These are phyloP conservation scores for Eristalis arbustorum DNA, from an alignment of 2,888 invertebrate species.

Conservation along the genomic window DNA sequence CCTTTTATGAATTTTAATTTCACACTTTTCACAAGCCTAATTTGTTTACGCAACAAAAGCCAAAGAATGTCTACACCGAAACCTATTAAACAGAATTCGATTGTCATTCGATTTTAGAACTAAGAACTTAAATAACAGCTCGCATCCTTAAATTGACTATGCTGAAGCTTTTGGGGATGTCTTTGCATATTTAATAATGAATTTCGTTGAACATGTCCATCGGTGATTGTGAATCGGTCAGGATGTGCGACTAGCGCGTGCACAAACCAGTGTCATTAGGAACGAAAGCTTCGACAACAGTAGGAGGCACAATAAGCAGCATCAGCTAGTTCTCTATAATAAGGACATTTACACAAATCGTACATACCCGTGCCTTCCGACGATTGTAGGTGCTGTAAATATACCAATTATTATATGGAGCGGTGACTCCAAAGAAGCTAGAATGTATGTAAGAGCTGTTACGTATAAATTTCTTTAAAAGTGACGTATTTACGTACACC, in stretches of 20 bases:
- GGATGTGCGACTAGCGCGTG: neutral
- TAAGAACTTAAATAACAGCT: constrained; percentile 5
- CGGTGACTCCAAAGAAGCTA: too few species aligned
- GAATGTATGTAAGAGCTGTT: too few species aligned
- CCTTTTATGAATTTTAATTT: too few species aligned
- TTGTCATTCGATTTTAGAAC: constrained; percentile 15
- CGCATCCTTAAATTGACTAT: constrained; percentile 42
- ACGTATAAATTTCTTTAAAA: too few species aligned
- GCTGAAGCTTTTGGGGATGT: constrained; percentile 10
- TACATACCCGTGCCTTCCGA: too few species aligned
- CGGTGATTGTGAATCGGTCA: constrained; percentile 9
- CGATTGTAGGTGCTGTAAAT: too few species aligned
- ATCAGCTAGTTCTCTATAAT: too few species aligned
- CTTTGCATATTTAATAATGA: neutral
- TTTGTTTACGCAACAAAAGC: neutral
- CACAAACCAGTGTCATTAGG: neutral
- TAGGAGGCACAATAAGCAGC: neutral
- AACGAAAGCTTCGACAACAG: neutral
- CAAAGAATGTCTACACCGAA: neutral
- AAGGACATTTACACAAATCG: too few species aligned
- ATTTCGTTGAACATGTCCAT: neutral
- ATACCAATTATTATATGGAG: too few species aligned
- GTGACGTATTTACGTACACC: too few species aligned
- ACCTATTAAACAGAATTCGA: neutral
- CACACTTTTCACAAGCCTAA: too few species aligned